phyloP scores from a whole-genome alignment of 2,113 vertebrate species.

The Neolamprologus devosi region DNA sequence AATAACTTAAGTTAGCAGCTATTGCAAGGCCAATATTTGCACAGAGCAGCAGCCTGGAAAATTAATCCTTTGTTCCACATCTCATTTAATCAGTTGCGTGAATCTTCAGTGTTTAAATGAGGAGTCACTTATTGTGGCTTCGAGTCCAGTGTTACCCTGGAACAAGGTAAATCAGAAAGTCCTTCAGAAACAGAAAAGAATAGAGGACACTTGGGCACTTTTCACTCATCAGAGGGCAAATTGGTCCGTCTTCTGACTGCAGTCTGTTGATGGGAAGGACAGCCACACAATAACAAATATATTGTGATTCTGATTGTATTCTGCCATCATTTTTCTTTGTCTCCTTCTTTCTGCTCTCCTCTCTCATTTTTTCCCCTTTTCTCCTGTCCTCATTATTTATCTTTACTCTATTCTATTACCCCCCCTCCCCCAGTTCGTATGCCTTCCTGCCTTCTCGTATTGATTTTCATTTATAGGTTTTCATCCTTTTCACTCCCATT shows the following conservation, averaged over 20 bases:
- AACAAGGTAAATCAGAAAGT: background rate
- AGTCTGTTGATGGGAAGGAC: slow-evolving; percentile 42
- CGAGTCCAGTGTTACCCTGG: background rate
- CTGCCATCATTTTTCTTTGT: slow-evolving; percentile 58
- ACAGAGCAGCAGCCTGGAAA: background rate
- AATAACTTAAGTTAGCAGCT: background rate
- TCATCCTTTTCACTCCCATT: slow-evolving; percentile 75
- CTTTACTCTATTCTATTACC: slow-evolving; percentile 73
- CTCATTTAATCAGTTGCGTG: background rate
- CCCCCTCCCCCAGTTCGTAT: slow-evolving; percentile 49
- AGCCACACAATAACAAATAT: slow-evolving; percentile 59
- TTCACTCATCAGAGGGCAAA: slow-evolving; percentile 15
- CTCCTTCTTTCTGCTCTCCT: slow-evolving; percentile 51
- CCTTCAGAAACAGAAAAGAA: background rate
- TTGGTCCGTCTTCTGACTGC: slow-evolving; percentile 1
- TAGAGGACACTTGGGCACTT: background rate
- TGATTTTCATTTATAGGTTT: slow-evolving; percentile 80
- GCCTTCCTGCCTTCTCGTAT: slow-evolving; percentile 73
- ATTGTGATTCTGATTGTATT: slow-evolving; percentile 54
- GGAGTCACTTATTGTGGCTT: background rate
- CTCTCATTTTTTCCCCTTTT: slow-evolving; percentile 57
- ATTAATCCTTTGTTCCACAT: background rate
- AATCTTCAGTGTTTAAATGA: background rate
- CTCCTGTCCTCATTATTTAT: slow-evolving; percentile 70
- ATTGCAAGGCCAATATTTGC: background rate